These are phyloP conservation scores for Hormiphora californensis DNA, from an alignment of 37 sponge, comb jelly and placozoan genomes.

Conservation along the genomic window DNA sequence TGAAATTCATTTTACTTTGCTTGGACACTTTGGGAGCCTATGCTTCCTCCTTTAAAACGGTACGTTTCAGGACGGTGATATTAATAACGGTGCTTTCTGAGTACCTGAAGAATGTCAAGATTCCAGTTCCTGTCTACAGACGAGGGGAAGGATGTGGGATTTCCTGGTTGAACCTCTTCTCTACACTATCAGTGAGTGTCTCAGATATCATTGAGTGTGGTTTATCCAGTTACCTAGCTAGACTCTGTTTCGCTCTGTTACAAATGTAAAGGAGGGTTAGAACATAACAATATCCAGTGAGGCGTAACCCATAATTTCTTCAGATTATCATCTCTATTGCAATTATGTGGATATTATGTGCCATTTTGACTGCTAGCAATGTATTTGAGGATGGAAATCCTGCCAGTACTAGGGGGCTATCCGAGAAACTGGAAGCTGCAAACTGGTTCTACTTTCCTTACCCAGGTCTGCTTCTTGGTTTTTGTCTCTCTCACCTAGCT, in stretches of 20 bases:
- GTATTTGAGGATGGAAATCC: neutral
- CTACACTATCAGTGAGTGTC: constrained; percentile 24
- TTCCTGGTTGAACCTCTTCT: constrained; percentile 14
- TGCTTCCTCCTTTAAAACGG: too few species aligned
- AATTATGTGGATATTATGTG: constrained; percentile 36
- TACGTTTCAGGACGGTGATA: constrained; percentile 21
- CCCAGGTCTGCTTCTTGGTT: neutral
- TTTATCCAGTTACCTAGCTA: neutral
- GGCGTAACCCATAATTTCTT: neutral
- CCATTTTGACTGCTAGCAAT: constrained; percentile 40
- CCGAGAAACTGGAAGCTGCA: neutral
- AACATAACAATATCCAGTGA: too few species aligned
- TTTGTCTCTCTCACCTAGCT: neutral
- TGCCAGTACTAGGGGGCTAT: neutral
- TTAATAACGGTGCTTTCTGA: constrained; percentile 42
- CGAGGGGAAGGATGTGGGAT: neutral
- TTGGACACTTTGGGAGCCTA: too few species aligned
- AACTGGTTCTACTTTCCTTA: constrained; percentile 53
- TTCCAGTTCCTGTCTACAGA: neutral
- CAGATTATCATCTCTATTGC: constrained; percentile 32
- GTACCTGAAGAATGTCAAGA: constrained; percentile 32
- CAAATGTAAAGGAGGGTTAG: too few species aligned
- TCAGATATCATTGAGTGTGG: too few species aligned
- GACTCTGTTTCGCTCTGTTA: too few species aligned
- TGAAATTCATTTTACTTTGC: too few species aligned